Conservation (phyloP, 2,888 invertebrate genomes). For the Stenotaenia linearis region DNA sequence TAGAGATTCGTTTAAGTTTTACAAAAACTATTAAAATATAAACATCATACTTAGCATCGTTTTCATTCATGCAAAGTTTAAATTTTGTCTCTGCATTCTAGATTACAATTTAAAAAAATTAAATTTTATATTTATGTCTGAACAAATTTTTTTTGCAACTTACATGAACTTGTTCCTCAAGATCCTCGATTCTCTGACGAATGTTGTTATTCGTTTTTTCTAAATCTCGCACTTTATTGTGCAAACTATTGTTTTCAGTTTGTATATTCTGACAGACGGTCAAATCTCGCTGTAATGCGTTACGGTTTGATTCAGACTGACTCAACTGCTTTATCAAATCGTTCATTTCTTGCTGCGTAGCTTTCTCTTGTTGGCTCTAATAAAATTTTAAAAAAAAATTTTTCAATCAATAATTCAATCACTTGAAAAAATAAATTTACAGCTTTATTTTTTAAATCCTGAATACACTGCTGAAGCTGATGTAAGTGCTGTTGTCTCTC, state of each 20-base stretch:
- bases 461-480: conserved; percentile 52
- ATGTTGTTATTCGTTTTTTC: background rate
- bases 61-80: background rate
- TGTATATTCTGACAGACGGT: conserved; percentile 41
- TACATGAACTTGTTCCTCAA: background rate
- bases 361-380: conserved; percentile 37
- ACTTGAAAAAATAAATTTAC: background rate
- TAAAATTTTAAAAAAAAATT: too few relatives aligned
- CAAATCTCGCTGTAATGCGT: conserved; percentile 53
- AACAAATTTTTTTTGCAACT: background rate
- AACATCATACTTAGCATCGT: background rate
- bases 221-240: background rate
- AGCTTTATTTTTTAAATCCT: conserved; percentile 34
- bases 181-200: background rate
- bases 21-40: background rate
- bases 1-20: too few relatives aligned
- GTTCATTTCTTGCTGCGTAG: conserved; percentile 43
- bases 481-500: conserved; percentile 56
- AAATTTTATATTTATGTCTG: too few relatives aligned
- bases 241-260: conserved; percentile 42
- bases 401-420: conserved; percentile 26
- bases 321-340: conserved; percentile 52
- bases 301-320: conserved; percentile 54
- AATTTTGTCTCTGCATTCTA: background rate
- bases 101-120: background rate